Evolutionary conservation across 2,113 vertebrate species (phyloP), one percentile per base, ranked within the genome.

Genomic region (Coptodon rendalli): DNA sequence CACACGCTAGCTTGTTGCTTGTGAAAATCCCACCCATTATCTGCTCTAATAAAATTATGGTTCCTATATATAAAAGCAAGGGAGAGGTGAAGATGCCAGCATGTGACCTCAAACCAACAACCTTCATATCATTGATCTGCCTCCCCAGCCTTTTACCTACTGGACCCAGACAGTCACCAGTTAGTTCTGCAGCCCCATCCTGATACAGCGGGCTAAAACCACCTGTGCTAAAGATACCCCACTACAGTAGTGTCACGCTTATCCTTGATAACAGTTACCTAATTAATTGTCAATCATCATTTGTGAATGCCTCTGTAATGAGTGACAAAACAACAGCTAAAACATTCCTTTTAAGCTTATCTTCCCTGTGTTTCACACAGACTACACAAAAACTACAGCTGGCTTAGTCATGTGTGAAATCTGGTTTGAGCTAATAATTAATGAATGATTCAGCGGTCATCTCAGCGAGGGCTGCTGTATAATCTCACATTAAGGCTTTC

Each of bases 371-470:
- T 66, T 91, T 87, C 56, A 82, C 40, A 1, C 40, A 89, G 54
- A 86, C 56, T 7, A 59, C 22, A 16, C 9, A 38, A 34, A 11
- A 80, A 45, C 29, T 50, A 13, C 76, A 68, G 40, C 80, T 82
- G 57, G 31, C 43, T 50, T n/a, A 59, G 17, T 54, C 45, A 52
- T 31, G 56, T 34, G 73, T 82, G 24, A 91, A 81, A 85, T 38
- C 91, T 86, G 82, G 12, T 40, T 79, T 38, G 34, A 81, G 54
- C 38, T 57, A 89, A 88, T 86, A 84, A 85, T 45, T 85, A 10
- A 87, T 57, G 48, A 73, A 22, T 82, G 86, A 91, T 82, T 86
- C 85, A 93, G 19, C 22, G 3, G 59, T 38, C 36, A 53, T 79
- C 22, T 53, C 27, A 63, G 76, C 38, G 3, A 78, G 43, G 66